Evolutionary conservation across 2,113 vertebrate species (phyloP), one percentile per base, ranked within the genome.

Genomic region (Hypanus sabinus): DNA sequence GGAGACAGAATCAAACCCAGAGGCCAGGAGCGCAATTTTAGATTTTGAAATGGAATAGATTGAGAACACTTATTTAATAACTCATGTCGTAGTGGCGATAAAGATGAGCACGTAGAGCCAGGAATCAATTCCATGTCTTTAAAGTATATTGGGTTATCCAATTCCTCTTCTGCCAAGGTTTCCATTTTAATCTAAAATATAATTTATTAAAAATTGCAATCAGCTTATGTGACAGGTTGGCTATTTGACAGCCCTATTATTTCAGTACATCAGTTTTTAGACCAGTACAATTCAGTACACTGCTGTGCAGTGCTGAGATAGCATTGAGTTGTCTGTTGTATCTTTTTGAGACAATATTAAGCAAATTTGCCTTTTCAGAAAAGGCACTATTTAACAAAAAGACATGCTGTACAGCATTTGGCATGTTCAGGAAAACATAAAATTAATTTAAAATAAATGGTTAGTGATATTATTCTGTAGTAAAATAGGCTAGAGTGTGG

Each of bases 1-100:
- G 97, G 97, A 87, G 97, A 97, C 94, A 99, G 96, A 60, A 96
- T 98, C 11, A 99, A 97, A 2, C 98, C 97, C 94, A 99, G 96
- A 60, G 98, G 98, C 98, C 98, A 99, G 33, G 97, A 94, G 46
- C 95, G 96, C 94, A 97, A 95, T 0, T 95, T 3, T 22, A 97
- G 95, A 81, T 22, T 33, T 75, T 81, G n/a, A 22, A 68, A 27
- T 2, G 0, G 68, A 1, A 30, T 94, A 20, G 0, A 96, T 93
- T 96, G 96, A 96, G 90, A 93, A 73, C 94, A 79, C 0, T 95
- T 94, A 20, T 94, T 94, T 70, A 94, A 3, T 93, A 0, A 95
- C 94, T 94, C 76, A 94, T 57, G 94, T 65, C 16, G 8, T 68
- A 30, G 2, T 22, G 11, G 81, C 24, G 14, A 85, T 85, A 60